Percentiles rank a stretch among this genome's conserved stretches.
Evolutionary conservation across 2,888 invertebrate genomes (phyloP).

Genomic region (Eubasilissa splendida): DNA sequence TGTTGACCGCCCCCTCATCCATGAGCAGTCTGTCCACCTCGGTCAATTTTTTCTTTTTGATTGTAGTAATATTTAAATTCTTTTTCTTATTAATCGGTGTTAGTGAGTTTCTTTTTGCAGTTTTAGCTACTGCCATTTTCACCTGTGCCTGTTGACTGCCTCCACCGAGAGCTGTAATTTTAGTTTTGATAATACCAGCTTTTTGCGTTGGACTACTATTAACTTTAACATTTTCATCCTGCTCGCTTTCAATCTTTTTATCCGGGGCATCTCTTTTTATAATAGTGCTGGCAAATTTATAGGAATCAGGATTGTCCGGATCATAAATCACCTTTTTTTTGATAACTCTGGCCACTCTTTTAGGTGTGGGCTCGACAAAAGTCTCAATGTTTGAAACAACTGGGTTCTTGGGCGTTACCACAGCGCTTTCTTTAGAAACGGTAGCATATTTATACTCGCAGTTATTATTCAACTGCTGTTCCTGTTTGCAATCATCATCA

Average conservation of each 20-base stretch:
- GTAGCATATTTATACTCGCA: not conserved
- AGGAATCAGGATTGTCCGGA: constrained; percentile 76
- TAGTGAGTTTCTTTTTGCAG: constrained; percentile 3
- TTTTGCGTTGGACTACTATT: constrained; percentile 27
- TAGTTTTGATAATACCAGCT: constrained; percentile 33
- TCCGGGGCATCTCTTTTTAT: constrained; percentile 47
- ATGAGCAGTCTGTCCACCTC: constrained; percentile 86
- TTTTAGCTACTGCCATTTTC: not conserved
- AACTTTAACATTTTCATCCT: constrained; percentile 46
- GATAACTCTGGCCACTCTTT: constrained; percentile 73
- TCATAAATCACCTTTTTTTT: constrained; percentile 84
- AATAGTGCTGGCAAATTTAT: constrained; percentile 63
- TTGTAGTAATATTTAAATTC: constrained; percentile 28
- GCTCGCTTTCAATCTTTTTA: constrained; percentile 42
- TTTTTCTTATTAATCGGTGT: constrained; percentile 14
- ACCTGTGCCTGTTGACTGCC: constrained; percentile 4
- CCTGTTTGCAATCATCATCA: constrained; percentile 50
- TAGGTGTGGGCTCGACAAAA: constrained; percentile 39
- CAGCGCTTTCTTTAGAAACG: not conserved
- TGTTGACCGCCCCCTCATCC: constrained; percentile 90
- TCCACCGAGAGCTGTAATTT: constrained; percentile 6
- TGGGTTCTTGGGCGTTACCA: constrained; percentile 5
- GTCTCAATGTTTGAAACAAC: not conserved
- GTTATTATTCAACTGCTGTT: constrained; percentile 1
- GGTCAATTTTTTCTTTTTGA: constrained; percentile 73